Base-by-base conservation (phyloP, 2,888 invertebrate genomes). In the Ophion obscuratus region DNA sequence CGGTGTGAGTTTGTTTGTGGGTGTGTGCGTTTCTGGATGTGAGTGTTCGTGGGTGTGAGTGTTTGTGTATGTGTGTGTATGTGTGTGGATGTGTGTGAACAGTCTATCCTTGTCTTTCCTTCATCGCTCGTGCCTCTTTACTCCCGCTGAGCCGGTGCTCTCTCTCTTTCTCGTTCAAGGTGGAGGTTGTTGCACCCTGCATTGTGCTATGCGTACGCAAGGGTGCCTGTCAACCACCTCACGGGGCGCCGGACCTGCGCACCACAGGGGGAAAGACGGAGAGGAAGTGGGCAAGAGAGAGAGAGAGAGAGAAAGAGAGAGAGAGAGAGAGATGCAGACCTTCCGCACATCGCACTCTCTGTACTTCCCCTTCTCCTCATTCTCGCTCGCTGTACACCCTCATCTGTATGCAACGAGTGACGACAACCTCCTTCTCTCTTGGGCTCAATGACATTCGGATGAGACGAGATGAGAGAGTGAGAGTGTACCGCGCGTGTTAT, bases 161-260 rank as follows among this genome's bases (percentile, higher is more conserved):
- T 68, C 78, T 64, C 68, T 78, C 78, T 74, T 81, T 79, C 85
- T 86, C 84, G 81, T 87, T 87, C 87, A 86, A 84, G 87, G 86
- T 87, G 85, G 87, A 89, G 90, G 90, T 89, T 89, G 89, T 89
- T 89, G 90, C 89, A 88, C 89, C 89, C 89, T 87, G 83, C 85
- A 85, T 86, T 87, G 87, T 86, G 82, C 87, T 84, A 80, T 83
- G 81, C 85, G 82, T 83, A 77, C 83, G 74, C 83, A 81, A 78
- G 87, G 86, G 86, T 86, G 86, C 84, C 83, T 76, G 86, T 81
- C 85, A 84, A 84, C 76, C 83, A 77, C 68, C 80, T 77, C 81
- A 83, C 87, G 68, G 68, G 80, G 73, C 59, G 74, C 61, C 64
- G 74, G 53, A 64, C 62, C 17, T 47, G 61, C 40, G 79, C 66